Percentiles rank a stretch among this genome's conserved stretches.
Evolutionary conservation across 2,113 vertebrate genomes (phyloP).

Genomic region (Neolamprologus sp.): DNA sequence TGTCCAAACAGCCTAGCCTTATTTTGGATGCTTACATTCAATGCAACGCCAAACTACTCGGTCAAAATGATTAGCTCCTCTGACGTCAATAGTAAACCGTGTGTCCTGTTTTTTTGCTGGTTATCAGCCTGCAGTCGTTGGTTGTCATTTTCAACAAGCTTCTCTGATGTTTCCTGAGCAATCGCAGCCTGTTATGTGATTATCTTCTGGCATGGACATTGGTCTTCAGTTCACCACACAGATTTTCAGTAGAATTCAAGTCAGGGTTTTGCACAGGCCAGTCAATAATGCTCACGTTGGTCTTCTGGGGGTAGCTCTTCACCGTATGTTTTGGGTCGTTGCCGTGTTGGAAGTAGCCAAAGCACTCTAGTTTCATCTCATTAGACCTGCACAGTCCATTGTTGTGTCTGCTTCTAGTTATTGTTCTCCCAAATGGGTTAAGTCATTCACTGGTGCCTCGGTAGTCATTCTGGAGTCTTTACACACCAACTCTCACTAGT

Average conservation of each 20-base stretch:
- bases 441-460: not conserved
- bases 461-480: not conserved
- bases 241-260: not conserved
- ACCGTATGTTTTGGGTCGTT: not conserved
- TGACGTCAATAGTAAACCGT: not conserved
- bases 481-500: not conserved
- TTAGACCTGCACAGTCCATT: not conserved
- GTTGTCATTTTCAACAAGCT: not conserved
- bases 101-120: not conserved
- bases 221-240: not conserved
- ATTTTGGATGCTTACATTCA: not conserved
- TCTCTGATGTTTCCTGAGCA: not conserved
- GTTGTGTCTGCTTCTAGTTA: not conserved
- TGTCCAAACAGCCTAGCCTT: not conserved
- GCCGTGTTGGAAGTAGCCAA: not conserved
- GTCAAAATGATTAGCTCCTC: not conserved
- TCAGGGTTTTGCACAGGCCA: not conserved
- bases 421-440: not conserved
- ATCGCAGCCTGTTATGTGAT: not conserved
- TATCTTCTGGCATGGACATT: not conserved
- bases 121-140: not conserved
- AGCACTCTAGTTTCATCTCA: not conserved
- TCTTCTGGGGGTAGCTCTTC: not conserved
- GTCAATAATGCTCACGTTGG: not conserved
- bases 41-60: not conserved